Evolutionary conservation across 2,888 invertebrate genomes (phyloP).

Genomic region (Sipha maydis): DNA sequence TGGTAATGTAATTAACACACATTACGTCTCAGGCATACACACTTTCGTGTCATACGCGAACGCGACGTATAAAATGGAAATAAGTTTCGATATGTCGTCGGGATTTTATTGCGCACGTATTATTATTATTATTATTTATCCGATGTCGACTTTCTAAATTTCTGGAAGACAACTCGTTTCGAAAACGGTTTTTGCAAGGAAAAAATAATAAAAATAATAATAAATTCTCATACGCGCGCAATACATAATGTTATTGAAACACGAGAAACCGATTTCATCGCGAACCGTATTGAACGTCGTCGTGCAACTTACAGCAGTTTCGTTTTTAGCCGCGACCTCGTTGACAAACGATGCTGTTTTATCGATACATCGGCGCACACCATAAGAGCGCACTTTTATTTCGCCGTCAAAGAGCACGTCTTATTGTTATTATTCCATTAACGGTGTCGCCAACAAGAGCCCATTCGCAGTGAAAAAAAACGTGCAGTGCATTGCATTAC

Average conservation of each 20-base stretch:
- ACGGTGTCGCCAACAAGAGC: too few relatives aligned
- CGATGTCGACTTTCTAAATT: conserved; percentile 45
- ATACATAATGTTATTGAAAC: background rate
- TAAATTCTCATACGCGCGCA: background rate
- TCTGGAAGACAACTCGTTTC: conserved; percentile 48
- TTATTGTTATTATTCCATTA: too few relatives aligned
- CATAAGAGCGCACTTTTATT: too few relatives aligned
- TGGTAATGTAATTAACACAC: background rate
- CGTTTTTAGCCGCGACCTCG: conserved; percentile 22
- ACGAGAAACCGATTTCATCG: conserved; percentile 7
- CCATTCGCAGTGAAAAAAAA: too few relatives aligned
- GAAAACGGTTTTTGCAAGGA: conserved; percentile 25
- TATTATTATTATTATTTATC: background rate
- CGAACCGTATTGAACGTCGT: background rate
- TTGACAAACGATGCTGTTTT: background rate
- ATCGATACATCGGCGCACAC: too few relatives aligned
- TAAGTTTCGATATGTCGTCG: background rate
- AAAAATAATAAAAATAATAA: background rate
- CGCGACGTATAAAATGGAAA: background rate
- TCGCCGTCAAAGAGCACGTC: too few relatives aligned
- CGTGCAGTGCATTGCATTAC: too few relatives aligned
- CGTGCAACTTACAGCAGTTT: background rate
- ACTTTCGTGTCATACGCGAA: background rate
- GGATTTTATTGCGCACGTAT: background rate
- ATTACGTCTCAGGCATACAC: background rate